These are phyloP conservation scores for Podiceps cristatus DNA, from an alignment of 2,113 vertebrate species.

Conservation along the genomic window DNA sequence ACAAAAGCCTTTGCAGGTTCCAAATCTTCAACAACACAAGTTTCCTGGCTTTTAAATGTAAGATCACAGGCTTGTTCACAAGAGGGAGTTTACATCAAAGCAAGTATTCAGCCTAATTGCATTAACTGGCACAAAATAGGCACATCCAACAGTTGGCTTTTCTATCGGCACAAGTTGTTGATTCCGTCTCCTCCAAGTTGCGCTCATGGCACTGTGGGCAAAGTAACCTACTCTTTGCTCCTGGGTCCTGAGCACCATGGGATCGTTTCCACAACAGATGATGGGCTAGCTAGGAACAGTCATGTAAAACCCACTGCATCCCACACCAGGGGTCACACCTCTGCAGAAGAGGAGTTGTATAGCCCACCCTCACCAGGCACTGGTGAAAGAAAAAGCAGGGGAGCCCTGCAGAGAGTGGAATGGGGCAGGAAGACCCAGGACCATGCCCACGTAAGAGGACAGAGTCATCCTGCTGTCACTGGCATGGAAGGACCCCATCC, in stretches of 20 bases:
- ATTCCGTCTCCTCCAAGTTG: background rate
- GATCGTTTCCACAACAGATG: background rate
- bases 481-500: background rate
- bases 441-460: rapidly evolving
- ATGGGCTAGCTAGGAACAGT: background rate
- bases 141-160: background rate
- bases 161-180: background rate
- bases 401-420: background rate
- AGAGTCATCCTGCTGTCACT: background rate
- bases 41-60: background rate
- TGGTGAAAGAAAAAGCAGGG: background rate
- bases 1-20: background rate
- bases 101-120: background rate
- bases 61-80: background rate
- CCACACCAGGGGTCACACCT: background rate
- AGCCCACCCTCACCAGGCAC: background rate
- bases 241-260: background rate
- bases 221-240: background rate
- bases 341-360: background rate
- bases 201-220: background rate
- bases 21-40: background rate
- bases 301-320: background rate
- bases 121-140: background rate
- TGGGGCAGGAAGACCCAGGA: background rate
- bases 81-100: background rate